Base-by-base conservation (phyloP, 2,888 invertebrate species). In the Erebia aethiops region DNA sequence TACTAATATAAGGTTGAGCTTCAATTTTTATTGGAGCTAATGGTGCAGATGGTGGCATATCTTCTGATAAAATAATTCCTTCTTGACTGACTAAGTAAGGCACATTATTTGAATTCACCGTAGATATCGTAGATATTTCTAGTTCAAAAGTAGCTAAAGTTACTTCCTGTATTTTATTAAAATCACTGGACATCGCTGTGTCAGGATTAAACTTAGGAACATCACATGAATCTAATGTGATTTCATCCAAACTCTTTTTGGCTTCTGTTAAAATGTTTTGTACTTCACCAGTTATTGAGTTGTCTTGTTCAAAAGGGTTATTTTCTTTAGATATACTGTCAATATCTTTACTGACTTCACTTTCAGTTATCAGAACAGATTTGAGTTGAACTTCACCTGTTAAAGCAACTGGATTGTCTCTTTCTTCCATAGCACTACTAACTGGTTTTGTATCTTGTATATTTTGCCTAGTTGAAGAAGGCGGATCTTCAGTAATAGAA, bases 21-120 rank as follows among this genome's bases (percentile, higher is more conserved):
- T 71, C 69, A 18, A 69, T 63, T 56, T 67, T 77, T 67, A 86
- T 84, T 72, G 88, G 82, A 41, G 86, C 73, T 16, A 49, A 21
- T 13, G 92, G 92, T 7, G 92, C 92, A 51, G 92, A 89, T 35
- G 92, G 92, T 49, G 71, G n/a, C 21, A 74, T 54, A 60, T 74
- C 71, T 51, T 67, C 35, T 54, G 68, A 69, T 63, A 71, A 72
- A 51, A 65, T 35, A 16, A 16, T 21, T 35, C 4, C 21, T 62
- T 49, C 14, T 26, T 46, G 62, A 21, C 2, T 14, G 8, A 49
- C 21, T 46, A 49, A 49, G 3, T 9, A 14, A 62, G 46, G 61
- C 13, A 46, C 1, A 61, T 11, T 46, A 21, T 8, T 62, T 14
- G 49, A 21, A 62, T 49, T 14, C 18, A 62, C 49, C 8, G 10